Base-by-base conservation (phyloP, 2,113 vertebrate genomes). In the Ceyx cyanopectus region DNA sequence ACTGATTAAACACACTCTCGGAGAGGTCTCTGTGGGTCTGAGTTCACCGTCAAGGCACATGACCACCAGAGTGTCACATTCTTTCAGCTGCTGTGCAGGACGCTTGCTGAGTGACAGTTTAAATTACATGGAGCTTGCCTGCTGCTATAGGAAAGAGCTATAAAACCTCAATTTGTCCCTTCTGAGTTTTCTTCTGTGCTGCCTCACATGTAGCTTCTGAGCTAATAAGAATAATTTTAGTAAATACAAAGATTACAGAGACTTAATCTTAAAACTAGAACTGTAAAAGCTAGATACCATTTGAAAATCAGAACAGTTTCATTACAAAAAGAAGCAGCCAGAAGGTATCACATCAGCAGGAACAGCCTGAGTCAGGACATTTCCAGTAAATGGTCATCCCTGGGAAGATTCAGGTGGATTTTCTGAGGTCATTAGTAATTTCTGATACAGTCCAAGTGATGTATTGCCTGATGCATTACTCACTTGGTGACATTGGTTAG, bases 31-130 rank as follows among this genome's bases (percentile, higher is more conserved):
- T 63, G 7, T 17, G 81, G 58, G 74, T 78, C 63, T 12, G 2
- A 77, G 84, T 18, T 92, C 81, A 95, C 89, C 51, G 11, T 87
- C 87, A 92, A 92, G 91, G 89, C 37, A 2, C 5, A 10, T 32
- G 84, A 89, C 83, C 75, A 90, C 81, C 74, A 14, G 2, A 53
- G 54, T 79, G 80, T 90, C 91, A 92, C 81, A 70, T 18, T 82
- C 78, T 67, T 89, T 85, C 77, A 89, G 80, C 73, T 61, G 83
- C 88, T 32, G 2, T 2, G 10, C 51, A 70, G 56, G 21, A 60
- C 17, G 1, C 69, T 10, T 73, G 58, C 54, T 0, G 2, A 46
- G 60, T 58, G 74, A 93, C 91, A 94, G 75, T 37, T 74, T n/a
- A 46, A 93, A 81, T 91, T 62, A 56, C 0, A 1, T 45, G 37